Evolutionary conservation across 2,113 vertebrate species (phyloP).

Genomic region (Ochotona curzoniae): DNA sequence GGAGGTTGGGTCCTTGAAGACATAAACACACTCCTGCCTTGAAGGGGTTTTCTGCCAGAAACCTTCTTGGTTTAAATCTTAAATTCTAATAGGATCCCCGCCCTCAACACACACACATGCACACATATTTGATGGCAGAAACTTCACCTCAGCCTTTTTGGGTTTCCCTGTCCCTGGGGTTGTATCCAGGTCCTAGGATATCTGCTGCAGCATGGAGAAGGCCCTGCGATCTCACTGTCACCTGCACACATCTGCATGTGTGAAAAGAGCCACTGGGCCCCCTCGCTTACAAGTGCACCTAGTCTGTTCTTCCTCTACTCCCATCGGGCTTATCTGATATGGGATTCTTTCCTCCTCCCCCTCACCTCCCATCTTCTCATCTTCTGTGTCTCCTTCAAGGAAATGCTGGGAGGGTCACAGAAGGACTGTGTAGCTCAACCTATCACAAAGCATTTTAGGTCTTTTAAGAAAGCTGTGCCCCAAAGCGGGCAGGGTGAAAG

Average conservation of each 20-base stretch:
- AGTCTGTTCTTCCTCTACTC: neutral
- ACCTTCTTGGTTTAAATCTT: neutral
- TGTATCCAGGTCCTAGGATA: neutral
- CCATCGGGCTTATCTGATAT: neutral
- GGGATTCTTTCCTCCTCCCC: neutral
- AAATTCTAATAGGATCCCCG: neutral
- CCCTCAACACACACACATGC: no score
- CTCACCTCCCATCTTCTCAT: no score
- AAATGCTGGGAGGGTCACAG: neutral
- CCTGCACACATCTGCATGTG: neutral
- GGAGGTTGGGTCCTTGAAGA: fast-evolving
- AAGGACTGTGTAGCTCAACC: neutral
- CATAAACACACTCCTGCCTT: neutral
- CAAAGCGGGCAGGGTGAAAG: neutral
- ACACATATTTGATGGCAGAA: neutral
- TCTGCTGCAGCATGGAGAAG: neutral
- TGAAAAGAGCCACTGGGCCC: neutral
- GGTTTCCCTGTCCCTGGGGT: neutral
- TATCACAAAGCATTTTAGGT: neutral
- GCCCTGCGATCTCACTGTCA: neutral
- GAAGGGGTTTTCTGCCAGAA: neutral
- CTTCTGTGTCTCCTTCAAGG: neutral
- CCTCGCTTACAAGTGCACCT: neutral
- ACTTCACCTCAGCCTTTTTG: neutral
- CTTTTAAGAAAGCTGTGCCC: neutral